Evolutionary conservation across 2,113 vertebrate species (phyloP).

Genomic region (Gymnobelideus leadbeateri): DNA sequence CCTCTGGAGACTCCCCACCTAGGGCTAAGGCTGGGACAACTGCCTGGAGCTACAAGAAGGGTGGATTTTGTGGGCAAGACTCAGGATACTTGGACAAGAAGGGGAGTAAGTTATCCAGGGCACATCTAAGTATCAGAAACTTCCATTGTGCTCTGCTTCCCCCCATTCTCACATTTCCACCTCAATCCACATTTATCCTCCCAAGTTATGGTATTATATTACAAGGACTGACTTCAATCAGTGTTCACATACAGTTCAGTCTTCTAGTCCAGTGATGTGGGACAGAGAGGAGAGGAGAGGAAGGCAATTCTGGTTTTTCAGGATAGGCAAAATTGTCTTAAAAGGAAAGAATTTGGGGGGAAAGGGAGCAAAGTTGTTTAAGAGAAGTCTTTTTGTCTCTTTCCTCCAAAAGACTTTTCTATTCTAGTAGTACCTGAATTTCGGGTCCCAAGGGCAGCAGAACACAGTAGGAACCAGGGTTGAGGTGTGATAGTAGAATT

Average conservation of each 20-base stretch:
- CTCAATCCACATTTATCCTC: not conserved
- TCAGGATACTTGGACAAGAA: slow-evolving; percentile 13
- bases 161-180: slow-evolving; percentile 36
- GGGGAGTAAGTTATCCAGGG: slow-evolving; percentile 65
- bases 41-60: not conserved
- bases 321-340: not conserved
- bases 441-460: not conserved
- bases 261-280: slow-evolving; percentile 53
- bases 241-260: slow-evolving; percentile 46
- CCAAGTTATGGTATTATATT: slow-evolving; percentile 42
- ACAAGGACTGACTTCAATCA: not conserved
- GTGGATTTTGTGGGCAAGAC: slow-evolving; percentile 23
- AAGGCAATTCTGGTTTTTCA: slow-evolving; percentile 3
- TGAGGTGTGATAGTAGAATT: fast-evolving
- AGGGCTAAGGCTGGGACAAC: fast-evolving
- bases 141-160: slow-evolving; percentile 69
- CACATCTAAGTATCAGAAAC: slow-evolving; percentile 65
- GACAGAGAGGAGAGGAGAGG: slow-evolving; percentile 56
- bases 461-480: not conserved
- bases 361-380: not conserved
- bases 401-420: not conserved
- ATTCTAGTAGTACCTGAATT: not conserved
- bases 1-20: not conserved
- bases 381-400: not conserved
- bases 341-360: not conserved